Conservation (phyloP, 2,113 vertebrate species). For the Mus pahari region DNA sequence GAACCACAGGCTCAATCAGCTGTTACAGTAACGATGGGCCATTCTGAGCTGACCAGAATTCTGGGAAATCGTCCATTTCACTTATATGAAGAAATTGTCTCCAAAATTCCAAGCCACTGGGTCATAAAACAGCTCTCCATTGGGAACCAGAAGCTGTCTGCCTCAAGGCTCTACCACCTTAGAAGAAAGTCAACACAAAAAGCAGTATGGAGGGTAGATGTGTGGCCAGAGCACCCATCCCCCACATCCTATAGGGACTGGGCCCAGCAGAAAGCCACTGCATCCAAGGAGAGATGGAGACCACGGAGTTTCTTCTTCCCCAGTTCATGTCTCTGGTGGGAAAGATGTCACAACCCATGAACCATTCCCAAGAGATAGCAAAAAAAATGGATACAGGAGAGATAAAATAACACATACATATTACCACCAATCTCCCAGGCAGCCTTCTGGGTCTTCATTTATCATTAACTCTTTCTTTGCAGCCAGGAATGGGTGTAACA, state of each 20-base stretch:
- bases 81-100: not conserved
- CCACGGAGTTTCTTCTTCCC: not conserved
- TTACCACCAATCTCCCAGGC: constrained; percentile 44
- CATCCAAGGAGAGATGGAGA: not conserved
- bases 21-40: not conserved
- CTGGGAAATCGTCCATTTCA: not conserved
- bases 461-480: constrained; percentile 58
- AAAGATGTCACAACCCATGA: not conserved
- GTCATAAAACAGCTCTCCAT: constrained; percentile 46
- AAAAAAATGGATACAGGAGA: constrained; percentile 32
- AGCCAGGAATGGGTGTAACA: constrained; percentile 48
- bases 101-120: not conserved
- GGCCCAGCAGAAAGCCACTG: not conserved
- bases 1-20: not conserved
- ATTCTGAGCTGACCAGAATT: constrained; percentile 42
- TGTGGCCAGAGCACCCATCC: too few relatives aligned
- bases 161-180: not conserved
- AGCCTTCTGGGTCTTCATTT: constrained; percentile 46
- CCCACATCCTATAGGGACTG: not conserved
- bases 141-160: not conserved
- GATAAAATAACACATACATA: constrained; percentile 18
- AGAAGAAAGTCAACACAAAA: not conserved
- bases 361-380: not conserved
- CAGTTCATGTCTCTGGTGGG: not conserved
- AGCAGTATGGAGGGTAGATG: not conserved